Percentiles rank a stretch among this genome's conserved stretches.
phyloP scores from a whole-genome alignment of 2,888 invertebrate species.

The Augochlorella aurata region DNA sequence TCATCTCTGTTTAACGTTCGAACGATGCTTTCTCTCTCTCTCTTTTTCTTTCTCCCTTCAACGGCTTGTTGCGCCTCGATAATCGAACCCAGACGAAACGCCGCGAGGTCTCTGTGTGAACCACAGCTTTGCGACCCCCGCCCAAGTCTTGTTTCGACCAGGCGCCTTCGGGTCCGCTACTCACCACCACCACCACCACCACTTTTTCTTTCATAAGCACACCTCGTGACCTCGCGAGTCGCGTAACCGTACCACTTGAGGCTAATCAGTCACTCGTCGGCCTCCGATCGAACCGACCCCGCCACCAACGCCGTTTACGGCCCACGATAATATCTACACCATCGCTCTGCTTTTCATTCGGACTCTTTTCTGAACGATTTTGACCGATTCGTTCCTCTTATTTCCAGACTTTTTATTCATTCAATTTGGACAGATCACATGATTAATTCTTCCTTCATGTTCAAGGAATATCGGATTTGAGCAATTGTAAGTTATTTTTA shows the following conservation, averaged over 20 bases:
- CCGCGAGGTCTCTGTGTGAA: slow-evolving; percentile 30
- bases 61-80: slow-evolving; percentile 39
- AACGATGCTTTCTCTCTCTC: neutral
- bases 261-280: slow-evolving; percentile 57
- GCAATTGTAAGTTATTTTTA: no score
- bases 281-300: slow-evolving; percentile 45
- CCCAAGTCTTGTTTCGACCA: slow-evolving; percentile 14
- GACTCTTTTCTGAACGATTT: slow-evolving; percentile 14
- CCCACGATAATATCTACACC: slow-evolving; percentile 44
- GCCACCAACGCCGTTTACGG: slow-evolving; percentile 20
- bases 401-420: no score
- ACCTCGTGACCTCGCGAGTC: slow-evolving; percentile 62
- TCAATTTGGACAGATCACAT: no score
- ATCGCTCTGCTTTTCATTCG: slow-evolving; percentile 30
- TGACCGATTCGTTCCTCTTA: neutral
- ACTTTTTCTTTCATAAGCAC: slow-evolving; percentile 60
- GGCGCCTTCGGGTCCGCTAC: slow-evolving; percentile 59
- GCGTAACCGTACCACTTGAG: slow-evolving; percentile 57
- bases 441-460: no score
- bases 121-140: neutral
- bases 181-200: slow-evolving; percentile 49
- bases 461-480: neutral
- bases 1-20: slow-evolving; percentile 12
- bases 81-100: slow-evolving; percentile 63
- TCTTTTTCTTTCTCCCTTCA: neutral